These are phyloP conservation scores for Adoxophyes honmai DNA, from an alignment of 1,140 invertebrate genomes.

Conservation along the genomic window DNA sequence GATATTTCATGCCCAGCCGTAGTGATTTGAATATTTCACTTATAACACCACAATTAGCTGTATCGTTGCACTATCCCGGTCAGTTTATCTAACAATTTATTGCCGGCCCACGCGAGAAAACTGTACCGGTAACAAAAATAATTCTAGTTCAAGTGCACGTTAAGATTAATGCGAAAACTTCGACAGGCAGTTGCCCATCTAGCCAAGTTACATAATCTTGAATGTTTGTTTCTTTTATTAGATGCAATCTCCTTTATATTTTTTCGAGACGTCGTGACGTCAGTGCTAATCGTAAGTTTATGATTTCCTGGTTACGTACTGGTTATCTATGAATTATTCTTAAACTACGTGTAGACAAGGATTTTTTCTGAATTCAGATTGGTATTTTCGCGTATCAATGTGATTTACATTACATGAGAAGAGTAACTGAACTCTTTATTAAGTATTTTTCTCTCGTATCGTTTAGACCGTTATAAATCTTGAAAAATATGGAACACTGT, in stretches of 20 bases:
- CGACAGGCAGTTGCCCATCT: neutral
- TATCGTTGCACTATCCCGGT: conserved; percentile 5
- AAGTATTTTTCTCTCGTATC: too few relatives aligned
- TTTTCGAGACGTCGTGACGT: neutral
- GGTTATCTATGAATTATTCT: neutral
- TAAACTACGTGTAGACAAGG: too few relatives aligned
- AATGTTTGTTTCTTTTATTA: conserved; percentile 2
- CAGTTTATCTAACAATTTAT: conserved; percentile 31
- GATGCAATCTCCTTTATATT: conserved; percentile 1
- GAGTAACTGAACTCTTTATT: too few relatives aligned
- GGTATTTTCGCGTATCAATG: too few relatives aligned
- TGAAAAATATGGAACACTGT: too few relatives aligned
- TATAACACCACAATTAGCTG: conserved; percentile 5
- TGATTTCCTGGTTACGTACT: neutral
- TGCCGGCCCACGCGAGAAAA: conserved; percentile 27
- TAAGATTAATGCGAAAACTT: conserved; percentile 10
- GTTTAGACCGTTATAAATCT: too few relatives aligned
- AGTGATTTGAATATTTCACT: neutral
- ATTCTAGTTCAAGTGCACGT: conserved; percentile 18
- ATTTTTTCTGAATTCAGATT: too few relatives aligned
- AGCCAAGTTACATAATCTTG: neutral
- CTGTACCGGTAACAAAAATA: conserved; percentile 3
- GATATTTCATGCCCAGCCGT: neutral
- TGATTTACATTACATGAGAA: too few relatives aligned
- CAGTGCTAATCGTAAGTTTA: neutral